Conservation (phyloP, 1,140 invertebrate species). For the Neodiprion fabricii region DNA sequence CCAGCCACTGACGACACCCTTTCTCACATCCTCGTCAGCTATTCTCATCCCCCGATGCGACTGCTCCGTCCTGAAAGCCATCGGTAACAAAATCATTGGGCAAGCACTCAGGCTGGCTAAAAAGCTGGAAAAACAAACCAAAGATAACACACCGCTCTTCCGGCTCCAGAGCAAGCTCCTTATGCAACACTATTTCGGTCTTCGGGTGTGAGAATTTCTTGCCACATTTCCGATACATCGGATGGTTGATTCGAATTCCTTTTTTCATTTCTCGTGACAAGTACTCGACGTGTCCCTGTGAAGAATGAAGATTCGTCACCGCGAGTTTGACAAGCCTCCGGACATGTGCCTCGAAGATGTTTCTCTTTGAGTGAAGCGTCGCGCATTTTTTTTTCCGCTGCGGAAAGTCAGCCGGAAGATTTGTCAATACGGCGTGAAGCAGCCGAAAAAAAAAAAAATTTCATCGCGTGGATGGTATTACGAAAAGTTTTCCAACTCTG, state of each 20-base stretch:
- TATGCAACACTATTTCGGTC: neutral
- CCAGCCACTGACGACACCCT: too few species aligned
- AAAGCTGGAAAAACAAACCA: neutral
- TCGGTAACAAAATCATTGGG: neutral
- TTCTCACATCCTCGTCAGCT: neutral
- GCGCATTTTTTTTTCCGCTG: neutral
- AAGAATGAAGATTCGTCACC: too few species aligned
- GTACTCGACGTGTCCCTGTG: too few species aligned
- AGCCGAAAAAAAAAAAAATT: too few species aligned
- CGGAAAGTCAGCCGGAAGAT: neutral
- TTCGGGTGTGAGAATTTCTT: neutral
- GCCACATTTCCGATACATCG: too few species aligned
- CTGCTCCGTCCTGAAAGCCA: neutral
- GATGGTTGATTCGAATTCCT: too few species aligned
- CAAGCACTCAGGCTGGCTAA: neutral
- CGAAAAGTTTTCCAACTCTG: neutral
- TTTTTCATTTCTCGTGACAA: too few species aligned
- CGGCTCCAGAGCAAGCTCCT: neutral
- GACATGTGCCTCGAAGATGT: too few species aligned
- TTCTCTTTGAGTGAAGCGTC: too few species aligned
- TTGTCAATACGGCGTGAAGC: neutral
- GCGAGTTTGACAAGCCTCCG: too few species aligned
- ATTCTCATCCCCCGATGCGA: neutral
- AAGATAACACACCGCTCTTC: too few species aligned
- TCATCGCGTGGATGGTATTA: too few species aligned